Evolutionary conservation across 2,797 vertebrate genomes (phyloP).

Genomic region (Melanotaenia pygmaea): DNA sequence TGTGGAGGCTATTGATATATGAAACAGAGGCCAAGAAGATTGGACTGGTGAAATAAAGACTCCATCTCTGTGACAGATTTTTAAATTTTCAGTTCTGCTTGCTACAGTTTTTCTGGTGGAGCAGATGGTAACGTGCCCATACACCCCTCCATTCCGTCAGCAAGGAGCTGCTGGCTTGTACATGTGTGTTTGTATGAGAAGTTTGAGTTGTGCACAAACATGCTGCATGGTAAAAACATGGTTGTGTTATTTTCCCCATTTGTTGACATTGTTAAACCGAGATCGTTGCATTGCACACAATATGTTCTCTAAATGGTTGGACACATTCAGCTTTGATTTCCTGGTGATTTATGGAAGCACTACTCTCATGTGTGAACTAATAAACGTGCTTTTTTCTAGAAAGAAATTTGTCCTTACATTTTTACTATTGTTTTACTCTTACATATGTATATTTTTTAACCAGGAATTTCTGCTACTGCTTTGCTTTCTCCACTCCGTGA

Average conservation of each 20-base stretch:
- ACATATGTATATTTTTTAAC: background rate
- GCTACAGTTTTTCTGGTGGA: conserved; percentile 40
- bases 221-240: conserved; percentile 72
- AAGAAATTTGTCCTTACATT: conserved; percentile 29
- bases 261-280: conserved; percentile 22
- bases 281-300: conserved; percentile 34
- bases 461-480: background rate
- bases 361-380: conserved; percentile 74
- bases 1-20: conserved; percentile 99
- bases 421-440: background rate
- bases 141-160: conserved; percentile 65
- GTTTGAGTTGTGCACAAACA: conserved; percentile 62
- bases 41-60: conserved; percentile 94
- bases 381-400: conserved; percentile 72
- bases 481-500: conserved; percentile 1
- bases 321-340: conserved; percentile 74
- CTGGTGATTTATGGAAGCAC: conserved; percentile 66
- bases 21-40: conserved; percentile 99
- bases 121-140: conserved; percentile 60
- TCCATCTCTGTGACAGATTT: conserved; percentile 34
- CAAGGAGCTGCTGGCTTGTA: conserved; percentile 66
- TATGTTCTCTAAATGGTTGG: conserved; percentile 56
- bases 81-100: conserved; percentile 37
- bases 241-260: conserved; percentile 54
- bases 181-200: conserved; percentile 43